Evolutionary conservation across 2,113 vertebrate genomes (phyloP).

Genomic region (Phaethon lepturus): DNA sequence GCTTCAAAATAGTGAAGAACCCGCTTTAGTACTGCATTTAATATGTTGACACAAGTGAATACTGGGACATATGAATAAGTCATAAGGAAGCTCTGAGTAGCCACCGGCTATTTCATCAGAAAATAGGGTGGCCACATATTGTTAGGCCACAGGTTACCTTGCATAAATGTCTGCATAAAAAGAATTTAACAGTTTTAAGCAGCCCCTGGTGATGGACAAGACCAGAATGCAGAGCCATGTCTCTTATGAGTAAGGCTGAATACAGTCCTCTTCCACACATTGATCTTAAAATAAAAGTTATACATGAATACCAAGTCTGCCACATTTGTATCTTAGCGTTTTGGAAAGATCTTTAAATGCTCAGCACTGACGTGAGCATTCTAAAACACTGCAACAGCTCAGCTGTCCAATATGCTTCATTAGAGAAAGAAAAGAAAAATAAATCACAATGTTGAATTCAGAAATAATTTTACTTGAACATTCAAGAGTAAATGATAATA

Average conservation of each 20-base stretch:
- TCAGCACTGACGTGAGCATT: neutral
- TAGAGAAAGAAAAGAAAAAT: neutral
- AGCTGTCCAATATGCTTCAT: neutral
- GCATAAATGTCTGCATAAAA: neutral
- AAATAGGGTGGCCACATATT: neutral
- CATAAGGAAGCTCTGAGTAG: neutral
- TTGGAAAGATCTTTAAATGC: neutral
- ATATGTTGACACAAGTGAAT: neutral
- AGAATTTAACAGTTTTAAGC: neutral
- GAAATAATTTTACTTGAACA: neutral
- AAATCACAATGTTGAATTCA: neutral
- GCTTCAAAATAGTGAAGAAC: neutral
- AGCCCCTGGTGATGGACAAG: neutral
- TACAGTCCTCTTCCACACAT: neutral
- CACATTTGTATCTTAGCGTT: neutral
- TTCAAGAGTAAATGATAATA: neutral
- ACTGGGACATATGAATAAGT: neutral
- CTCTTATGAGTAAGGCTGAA: neutral
- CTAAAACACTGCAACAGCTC: neutral
- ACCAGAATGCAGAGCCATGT: neutral
- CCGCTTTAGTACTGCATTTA: neutral
- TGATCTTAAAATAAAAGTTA: neutral
- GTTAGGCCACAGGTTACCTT: neutral
- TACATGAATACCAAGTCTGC: neutral
- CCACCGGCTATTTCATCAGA: neutral